Evolutionary conservation across 2,797 vertebrate genomes (phyloP).

Genomic region (Alectoris magna): DNA sequence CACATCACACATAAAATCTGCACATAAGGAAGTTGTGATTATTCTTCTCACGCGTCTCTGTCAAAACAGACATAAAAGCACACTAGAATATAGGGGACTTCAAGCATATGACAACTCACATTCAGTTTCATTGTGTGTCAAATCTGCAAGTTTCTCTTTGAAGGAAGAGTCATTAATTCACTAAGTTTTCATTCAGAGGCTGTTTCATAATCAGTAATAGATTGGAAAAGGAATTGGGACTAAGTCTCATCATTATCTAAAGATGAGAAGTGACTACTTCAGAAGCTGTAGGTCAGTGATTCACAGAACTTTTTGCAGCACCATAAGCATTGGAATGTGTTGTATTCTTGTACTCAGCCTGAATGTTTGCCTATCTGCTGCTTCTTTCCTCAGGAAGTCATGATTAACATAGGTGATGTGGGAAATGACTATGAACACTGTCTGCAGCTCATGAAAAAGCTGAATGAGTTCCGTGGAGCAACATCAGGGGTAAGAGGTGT

Average conservation of each 20-base stretch:
- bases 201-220: not conserved
- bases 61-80: not conserved
- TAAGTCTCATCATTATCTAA: not conserved
- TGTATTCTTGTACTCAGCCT: not conserved
- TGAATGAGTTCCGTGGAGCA: slow-evolving; percentile 83
- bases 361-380: not conserved
- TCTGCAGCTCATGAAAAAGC: slow-evolving; percentile 84
- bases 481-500: slow-evolving; percentile 81
- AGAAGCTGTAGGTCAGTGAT: not conserved
- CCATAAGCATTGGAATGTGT: not conserved
- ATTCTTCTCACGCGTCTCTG: not conserved
- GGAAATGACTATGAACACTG: slow-evolving; percentile 90
- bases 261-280: not conserved
- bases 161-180: not conserved
- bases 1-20: not conserved
- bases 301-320: not conserved
- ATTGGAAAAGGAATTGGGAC: not conserved
- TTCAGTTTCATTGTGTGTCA: not conserved
- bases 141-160: not conserved
- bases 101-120: not conserved
- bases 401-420: slow-evolving; percentile 86
- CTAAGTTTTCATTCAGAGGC: not conserved
- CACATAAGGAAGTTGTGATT: not conserved
- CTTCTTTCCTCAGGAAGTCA: slow-evolving; percentile 84
- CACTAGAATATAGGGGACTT: not conserved